These are phyloP conservation scores for Lamproptera curius DNA, from an alignment of 2,888 invertebrate species.

Conservation along the genomic window DNA sequence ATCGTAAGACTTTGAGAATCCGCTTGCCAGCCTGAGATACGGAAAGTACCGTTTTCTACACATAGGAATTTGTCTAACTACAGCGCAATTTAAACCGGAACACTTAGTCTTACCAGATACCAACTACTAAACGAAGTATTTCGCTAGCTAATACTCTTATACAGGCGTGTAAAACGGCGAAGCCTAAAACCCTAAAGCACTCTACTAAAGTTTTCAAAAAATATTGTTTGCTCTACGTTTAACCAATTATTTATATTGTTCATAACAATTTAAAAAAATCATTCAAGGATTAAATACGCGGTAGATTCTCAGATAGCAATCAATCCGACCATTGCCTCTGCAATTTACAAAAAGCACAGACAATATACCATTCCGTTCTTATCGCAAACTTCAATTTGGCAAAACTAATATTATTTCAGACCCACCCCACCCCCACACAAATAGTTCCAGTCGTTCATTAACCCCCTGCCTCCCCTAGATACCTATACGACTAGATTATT, in stretches of 20 bases:
- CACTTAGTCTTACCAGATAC: too few species aligned
- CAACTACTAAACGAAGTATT: too few species aligned
- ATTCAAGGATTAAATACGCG: too few species aligned
- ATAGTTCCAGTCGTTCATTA: constrained; percentile 50
- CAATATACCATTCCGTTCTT: neutral
- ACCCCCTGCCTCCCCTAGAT: constrained; percentile 37
- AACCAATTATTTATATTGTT: neutral
- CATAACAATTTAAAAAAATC: neutral
- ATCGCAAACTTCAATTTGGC: constrained; percentile 20
- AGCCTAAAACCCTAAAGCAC: too few species aligned
- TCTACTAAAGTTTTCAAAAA: neutral
- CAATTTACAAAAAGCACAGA: neutral
- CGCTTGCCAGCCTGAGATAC: too few species aligned
- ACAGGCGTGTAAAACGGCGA: too few species aligned
- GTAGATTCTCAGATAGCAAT: too few species aligned
- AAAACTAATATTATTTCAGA: constrained; percentile 63
- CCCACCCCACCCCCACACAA: constrained; percentile 50
- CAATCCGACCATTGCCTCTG: neutral
- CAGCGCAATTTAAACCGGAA: too few species aligned
- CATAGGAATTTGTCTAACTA: too few species aligned
- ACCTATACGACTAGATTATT: constrained; percentile 40
- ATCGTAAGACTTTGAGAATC: too few species aligned
- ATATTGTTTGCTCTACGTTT: neutral
- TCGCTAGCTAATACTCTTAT: too few species aligned
- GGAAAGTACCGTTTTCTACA: too few species aligned